Evolutionary conservation across 2,888 invertebrate genomes (phyloP), one percentile per base, ranked within the genome.

Genomic region (Pteria penguin): DNA sequence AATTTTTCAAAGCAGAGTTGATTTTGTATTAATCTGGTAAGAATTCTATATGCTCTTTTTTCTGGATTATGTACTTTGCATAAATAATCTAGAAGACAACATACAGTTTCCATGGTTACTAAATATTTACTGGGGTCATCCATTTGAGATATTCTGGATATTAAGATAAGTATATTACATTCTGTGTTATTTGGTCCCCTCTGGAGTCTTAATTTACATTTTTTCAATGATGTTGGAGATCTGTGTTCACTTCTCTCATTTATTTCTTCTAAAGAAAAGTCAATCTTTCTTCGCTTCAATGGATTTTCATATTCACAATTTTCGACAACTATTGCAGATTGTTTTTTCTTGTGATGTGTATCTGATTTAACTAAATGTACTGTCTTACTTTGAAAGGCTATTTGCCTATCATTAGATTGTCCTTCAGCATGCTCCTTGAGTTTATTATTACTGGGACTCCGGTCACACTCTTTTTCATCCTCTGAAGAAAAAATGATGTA

Each of bases 91-190:
- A 89, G 72, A 24, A 90, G 76, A 57, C 86, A 83, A 8, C 79
- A 75, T 3, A 89, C 68, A 1, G 81, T 82, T 54, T 83, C 81
- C 62, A 69, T 75, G 8, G 83, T 81, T 1, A 86, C 83, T 32
- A 88, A 69, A 61, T 85, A 72, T 18, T 78, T 76, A 31, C 83
- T 83, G 11, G 86, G 85, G 74, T 88, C 84, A 29, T 83, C 84
- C 80, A 86, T 87, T 26, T 87, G 86, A 4, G 91, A 90, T 8
- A 90, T 78, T 55, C 87, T 73, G 0, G 88, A 88, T 18, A 91
- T 65, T 36, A 90, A 75, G 27, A 86, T 86, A 27, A 89, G 72
- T 54, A 90, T 87, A 63, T 88, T 88, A 26, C 79, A 76, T 65
- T 88, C 88, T 2, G 82, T 84, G 5, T 67, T 68, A 60, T 66